Evolutionary conservation across 2,888 invertebrate genomes (phyloP), one percentile per base, ranked within the genome.

Genomic region (Teleiodes luculella): DNA sequence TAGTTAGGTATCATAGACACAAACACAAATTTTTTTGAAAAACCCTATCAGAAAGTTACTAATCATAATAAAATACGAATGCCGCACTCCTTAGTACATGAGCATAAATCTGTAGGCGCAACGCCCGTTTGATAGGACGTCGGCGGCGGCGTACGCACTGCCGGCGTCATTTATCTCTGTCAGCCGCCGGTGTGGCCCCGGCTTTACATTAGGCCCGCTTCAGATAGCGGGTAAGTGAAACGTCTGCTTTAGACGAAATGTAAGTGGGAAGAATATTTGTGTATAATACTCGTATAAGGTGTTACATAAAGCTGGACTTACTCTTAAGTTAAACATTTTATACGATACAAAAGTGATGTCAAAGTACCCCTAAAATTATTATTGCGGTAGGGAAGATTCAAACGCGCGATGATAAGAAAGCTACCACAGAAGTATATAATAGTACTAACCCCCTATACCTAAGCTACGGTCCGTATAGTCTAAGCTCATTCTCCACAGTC

Each of bases 181-280:
- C 48, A 48, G 35, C 20, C 46, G 46, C 46, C 46, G 46, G 46
- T 70, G 72, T 70, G 75, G 68, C 75, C 70, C 68, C 64, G 63
- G 76, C 76, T 74, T 77, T 76, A 71, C 48, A 48, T 48, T 48
- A 48, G 35, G 68, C 62, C 60, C 61, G 64, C 65, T 46, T 24
- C 39, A 28, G 50, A 28, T 37, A 30, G 28, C 36, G 31, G 16
- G 47, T 49, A 56, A 72, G 48, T 35, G 48, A 48, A 48, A 35
- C 48, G 35, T 35, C 24, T 30, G 13, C 30, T 37, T 18, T 18
- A 16, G 39, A 39, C 43, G n/a, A 43, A 33, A 28, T 43, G 43
- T n/a, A 20, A 13, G 28, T 13, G n/a, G 10, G 10, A 16, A 10
- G 11, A 18, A 28, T 28, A n/a, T 43, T n/a, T 28, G 20, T 28